Conservation (phyloP, 2,888 invertebrate genomes). For the Balanococcus diminutus region DNA sequence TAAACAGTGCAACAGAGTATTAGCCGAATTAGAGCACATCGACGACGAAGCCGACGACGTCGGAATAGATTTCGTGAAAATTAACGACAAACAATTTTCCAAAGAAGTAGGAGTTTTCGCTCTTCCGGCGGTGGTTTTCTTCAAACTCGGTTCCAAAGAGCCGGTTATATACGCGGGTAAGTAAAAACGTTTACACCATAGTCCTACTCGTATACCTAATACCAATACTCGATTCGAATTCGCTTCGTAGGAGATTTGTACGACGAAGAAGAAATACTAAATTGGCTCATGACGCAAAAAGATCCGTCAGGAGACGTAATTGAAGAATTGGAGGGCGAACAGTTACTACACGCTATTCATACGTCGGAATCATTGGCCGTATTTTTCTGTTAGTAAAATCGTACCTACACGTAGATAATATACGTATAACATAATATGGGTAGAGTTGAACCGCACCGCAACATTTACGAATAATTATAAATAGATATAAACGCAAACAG, state of each 20-base stretch:
- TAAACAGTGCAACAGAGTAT: conserved; percentile 88
- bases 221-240: too few species aligned
- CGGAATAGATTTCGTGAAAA: conserved; percentile 90
- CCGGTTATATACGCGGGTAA: conserved; percentile 89
- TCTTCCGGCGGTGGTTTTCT: conserved; percentile 87
- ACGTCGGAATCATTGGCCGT: conserved; percentile 84
- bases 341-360: conserved; percentile 75
- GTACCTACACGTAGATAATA: neutral
- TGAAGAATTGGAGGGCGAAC: conserved; percentile 84
- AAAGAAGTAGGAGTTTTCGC: conserved; percentile 89
- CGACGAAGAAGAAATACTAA: conserved; percentile 85
- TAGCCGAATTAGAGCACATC: conserved; percentile 88
- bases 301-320: conserved; percentile 91
- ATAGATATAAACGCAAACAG: too few species aligned
- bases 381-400: conserved; percentile 82
- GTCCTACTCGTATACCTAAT: too few species aligned
- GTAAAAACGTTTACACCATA: too few species aligned
- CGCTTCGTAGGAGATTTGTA: conserved; percentile 74
- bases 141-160: conserved; percentile 84
- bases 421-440: too few species aligned
- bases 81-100: conserved; percentile 85
- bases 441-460: too few species aligned
- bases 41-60: conserved; percentile 91
- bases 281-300: conserved; percentile 88
- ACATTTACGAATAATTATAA: too few species aligned